Evolutionary conservation across 1,140 invertebrate genomes (phyloP).

Genomic region (Pseudachorutes palmiensis): DNA sequence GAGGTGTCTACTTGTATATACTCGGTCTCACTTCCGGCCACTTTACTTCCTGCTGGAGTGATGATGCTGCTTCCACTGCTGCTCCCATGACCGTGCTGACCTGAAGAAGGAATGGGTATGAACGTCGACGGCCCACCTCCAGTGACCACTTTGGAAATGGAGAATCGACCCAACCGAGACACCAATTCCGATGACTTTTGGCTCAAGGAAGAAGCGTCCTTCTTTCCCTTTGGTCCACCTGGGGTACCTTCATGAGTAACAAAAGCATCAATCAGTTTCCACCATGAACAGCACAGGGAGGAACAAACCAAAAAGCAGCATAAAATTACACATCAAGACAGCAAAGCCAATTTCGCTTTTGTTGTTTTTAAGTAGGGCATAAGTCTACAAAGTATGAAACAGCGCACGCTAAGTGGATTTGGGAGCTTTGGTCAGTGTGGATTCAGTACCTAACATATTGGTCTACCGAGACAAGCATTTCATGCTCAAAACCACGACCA

Average conservation of each 20-base stretch:
- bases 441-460: not conserved
- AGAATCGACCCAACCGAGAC: slow-evolving; percentile 28
- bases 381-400: not conserved
- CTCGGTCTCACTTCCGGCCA: slow-evolving; percentile 33
- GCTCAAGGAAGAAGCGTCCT: slow-evolving; percentile 4
- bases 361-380: too few species aligned
- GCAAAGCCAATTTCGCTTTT: too few species aligned
- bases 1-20: slow-evolving; percentile 37
- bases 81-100: not conserved
- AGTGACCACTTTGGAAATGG: slow-evolving; percentile 28
- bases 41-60: not conserved
- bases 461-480: too few species aligned
- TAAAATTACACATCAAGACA: not conserved
- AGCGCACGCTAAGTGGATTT: not conserved
- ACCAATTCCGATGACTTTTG: slow-evolving; percentile 2
- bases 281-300: not conserved
- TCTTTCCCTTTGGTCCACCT: slow-evolving; percentile 9
- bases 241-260: not conserved
- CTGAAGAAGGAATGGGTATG: not conserved
- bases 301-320: not conserved
- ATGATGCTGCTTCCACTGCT: not conserved
- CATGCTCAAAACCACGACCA: not conserved
- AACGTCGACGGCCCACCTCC: not conserved
- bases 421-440: not conserved
- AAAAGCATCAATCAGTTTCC: not conserved